These are phyloP conservation scores for Drosophila leonis DNA, from an alignment of 2,888 invertebrate genomes.

Conservation along the genomic window DNA sequence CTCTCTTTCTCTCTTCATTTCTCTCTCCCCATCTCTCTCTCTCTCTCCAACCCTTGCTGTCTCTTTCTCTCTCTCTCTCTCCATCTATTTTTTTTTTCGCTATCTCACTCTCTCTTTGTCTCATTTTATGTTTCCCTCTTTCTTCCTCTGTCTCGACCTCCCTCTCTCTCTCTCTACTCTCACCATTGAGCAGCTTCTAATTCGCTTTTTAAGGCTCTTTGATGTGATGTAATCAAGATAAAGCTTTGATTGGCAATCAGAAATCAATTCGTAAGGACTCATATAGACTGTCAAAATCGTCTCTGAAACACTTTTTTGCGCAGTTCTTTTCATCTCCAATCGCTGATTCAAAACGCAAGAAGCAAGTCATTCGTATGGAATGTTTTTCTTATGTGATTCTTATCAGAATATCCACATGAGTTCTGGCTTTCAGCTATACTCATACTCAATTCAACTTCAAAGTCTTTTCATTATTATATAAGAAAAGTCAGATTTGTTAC, in stretches of 20 bases:
- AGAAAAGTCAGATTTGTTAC: background rate
- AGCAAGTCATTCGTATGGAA: background rate
- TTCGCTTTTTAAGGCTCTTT: background rate
- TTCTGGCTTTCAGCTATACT: background rate
- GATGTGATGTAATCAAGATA: slow-evolving; percentile 1
- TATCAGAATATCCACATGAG: background rate
- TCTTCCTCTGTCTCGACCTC: background rate
- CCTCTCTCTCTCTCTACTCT: background rate
- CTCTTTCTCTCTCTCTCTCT: background rate
- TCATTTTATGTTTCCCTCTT: background rate
- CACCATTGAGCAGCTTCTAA: background rate
- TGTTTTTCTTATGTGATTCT: background rate
- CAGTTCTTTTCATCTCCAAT: background rate
- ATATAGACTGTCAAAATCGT: background rate
- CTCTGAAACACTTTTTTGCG: background rate
- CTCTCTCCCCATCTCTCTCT: background rate
- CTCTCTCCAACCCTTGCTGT: background rate
- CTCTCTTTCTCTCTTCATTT: background rate
- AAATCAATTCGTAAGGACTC: background rate
- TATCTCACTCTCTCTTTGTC: background rate
- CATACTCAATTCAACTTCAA: background rate
- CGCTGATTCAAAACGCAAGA: background rate
- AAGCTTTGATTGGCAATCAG: background rate
- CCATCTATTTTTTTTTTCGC: background rate
- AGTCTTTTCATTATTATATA: background rate